These are phyloP conservation scores for Schizopygopsis pylzovi DNA, from an alignment of 2,797 vertebrate species.

Conservation along the genomic window DNA sequence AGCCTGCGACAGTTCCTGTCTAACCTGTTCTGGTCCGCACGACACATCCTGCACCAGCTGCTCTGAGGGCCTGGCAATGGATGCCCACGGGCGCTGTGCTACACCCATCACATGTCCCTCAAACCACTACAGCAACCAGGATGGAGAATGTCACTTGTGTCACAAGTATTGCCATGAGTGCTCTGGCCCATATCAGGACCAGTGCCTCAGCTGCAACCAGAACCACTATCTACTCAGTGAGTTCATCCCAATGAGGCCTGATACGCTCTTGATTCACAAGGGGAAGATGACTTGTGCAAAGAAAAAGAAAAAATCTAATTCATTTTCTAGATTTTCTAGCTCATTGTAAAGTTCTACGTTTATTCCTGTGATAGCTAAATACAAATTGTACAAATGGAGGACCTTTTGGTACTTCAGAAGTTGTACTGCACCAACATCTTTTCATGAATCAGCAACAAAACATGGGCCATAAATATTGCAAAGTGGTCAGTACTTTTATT, in stretches of 20 bases:
- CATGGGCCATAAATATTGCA: neutral
- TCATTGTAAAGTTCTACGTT: neutral
- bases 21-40: constrained; percentile 78
- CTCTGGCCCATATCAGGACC: constrained; percentile 77
- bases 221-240: constrained; percentile 85
- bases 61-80: constrained; percentile 71
- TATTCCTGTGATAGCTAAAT: neutral
- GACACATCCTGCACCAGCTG: constrained; percentile 80
- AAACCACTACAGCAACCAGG: constrained; percentile 76
- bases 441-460: neutral
- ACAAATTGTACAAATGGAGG: neutral
- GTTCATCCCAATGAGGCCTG: constrained; percentile 59
- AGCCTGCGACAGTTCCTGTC: constrained; percentile 88
- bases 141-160: constrained; percentile 80
- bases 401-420: neutral
- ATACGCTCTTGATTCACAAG: neutral
- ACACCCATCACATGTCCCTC: constrained; percentile 69
- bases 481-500: neutral
- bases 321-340: neutral
- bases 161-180: constrained; percentile 86
- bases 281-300: neutral
- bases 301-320: neutral
- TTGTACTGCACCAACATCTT: neutral
- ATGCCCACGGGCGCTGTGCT: constrained; percentile 71
- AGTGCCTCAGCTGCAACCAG: constrained; percentile 85